Evolutionary conservation across 2,797 vertebrate species (phyloP).

Genomic region (Lateolabrax maculatus): DNA sequence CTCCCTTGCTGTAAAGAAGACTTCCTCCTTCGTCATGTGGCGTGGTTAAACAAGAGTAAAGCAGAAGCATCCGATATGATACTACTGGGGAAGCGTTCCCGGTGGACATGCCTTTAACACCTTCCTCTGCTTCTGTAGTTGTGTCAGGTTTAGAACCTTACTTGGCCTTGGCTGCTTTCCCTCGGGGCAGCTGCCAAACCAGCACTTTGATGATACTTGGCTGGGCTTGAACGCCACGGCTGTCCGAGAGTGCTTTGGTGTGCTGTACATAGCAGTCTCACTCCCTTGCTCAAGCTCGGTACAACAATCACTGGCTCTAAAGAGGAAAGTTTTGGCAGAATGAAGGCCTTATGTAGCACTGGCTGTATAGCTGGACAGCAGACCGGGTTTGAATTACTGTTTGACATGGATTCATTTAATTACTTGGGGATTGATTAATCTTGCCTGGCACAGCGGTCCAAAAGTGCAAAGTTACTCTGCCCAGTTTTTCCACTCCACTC

Average conservation of each 20-base stretch:
- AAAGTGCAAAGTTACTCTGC: slow-evolving; percentile 59
- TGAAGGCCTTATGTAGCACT: slow-evolving; percentile 48
- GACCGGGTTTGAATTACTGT: slow-evolving; percentile 57
- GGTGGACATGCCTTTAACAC: slow-evolving; percentile 55
- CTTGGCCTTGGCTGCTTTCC: slow-evolving; percentile 68
- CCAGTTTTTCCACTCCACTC: slow-evolving; percentile 47
- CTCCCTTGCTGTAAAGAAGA: neutral
- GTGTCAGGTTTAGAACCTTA: slow-evolving; percentile 68
- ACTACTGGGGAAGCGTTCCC: slow-evolving; percentile 14
- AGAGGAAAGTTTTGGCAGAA: slow-evolving; percentile 64
- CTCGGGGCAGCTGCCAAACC: slow-evolving; percentile 70
- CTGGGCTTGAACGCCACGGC: slow-evolving; percentile 41
- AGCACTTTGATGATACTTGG: slow-evolving; percentile 75
- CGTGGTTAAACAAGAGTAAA: slow-evolving; percentile 27
- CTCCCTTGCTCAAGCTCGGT: slow-evolving; percentile 53
- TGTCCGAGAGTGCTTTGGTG: slow-evolving; percentile 71
- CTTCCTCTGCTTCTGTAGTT: slow-evolving; percentile 59
- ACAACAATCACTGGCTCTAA: slow-evolving; percentile 55
- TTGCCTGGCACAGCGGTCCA: slow-evolving; percentile 41
- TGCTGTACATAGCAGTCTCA: slow-evolving; percentile 55
- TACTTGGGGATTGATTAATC: slow-evolving; percentile 69
- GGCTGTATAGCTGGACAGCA: slow-evolving; percentile 54
- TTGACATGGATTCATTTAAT: slow-evolving; percentile 75
- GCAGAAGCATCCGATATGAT: slow-evolving; percentile 6
- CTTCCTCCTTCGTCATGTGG: neutral